Conservation (phyloP, 1,140 invertebrate species). For the Zaprionus capensis region DNA sequence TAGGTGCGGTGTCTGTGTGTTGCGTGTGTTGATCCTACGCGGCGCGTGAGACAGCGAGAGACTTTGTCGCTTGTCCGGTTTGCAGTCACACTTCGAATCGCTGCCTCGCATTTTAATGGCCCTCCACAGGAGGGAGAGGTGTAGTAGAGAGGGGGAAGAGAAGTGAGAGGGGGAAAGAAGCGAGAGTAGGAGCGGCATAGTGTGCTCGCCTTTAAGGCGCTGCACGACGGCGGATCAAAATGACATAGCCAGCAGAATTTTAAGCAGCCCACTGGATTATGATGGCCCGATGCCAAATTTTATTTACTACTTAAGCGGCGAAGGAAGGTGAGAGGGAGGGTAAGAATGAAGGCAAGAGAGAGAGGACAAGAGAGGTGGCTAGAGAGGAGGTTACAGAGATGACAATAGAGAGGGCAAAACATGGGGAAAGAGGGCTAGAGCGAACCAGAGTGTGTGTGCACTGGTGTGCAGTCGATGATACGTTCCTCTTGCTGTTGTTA, state of each 20-base stretch:
- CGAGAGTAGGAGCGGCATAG: background rate
- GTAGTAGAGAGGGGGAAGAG: background rate
- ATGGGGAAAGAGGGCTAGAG: background rate
- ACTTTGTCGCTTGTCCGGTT: constrained; percentile 21
- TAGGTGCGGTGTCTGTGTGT: background rate
- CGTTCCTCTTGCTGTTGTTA: background rate
- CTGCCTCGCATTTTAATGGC: constrained; percentile 51
- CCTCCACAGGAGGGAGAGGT: background rate
- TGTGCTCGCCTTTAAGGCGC: constrained; percentile 13
- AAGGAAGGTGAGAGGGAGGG: background rate
- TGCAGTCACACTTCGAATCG: constrained; percentile 18
- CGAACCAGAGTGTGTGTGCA: constrained; percentile 12
- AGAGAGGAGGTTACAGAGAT: no score
- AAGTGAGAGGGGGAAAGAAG: background rate
- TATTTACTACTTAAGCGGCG: background rate
- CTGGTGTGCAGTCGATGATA: constrained; percentile 43
- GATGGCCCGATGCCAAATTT: background rate
- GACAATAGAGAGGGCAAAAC: background rate
- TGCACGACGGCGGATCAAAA: constrained; percentile 46
- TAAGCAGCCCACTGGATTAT: constrained; percentile 34
- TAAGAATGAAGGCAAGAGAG: background rate
- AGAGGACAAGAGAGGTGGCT: background rate
- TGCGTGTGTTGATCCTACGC: constrained; percentile 9
- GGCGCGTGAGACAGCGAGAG: constrained; percentile 6
- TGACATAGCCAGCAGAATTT: constrained; percentile 46